Evolutionary conservation across 2,888 invertebrate genomes (phyloP), one percentile per base, ranked within the genome.

Genomic region (Acanthococcus lagerstroemiae): DNA sequence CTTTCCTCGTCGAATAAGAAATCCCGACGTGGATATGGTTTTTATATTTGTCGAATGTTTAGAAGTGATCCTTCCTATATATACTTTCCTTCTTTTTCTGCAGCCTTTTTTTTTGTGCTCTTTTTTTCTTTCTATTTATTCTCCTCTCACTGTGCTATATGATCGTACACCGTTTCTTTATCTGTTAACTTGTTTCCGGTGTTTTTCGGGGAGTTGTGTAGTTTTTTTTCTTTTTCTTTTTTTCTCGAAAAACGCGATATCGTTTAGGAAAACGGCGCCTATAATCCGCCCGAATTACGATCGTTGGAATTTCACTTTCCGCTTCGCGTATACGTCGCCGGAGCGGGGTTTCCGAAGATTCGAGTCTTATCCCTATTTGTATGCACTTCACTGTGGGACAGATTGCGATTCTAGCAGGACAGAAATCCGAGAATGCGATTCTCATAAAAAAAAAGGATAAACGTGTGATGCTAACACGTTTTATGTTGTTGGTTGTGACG

Each of bases 271-370:
- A 50, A 26, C 48, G 60, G 60, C 60, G 60, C 46, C 60, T 60
- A 48, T 60, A 60, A 60, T 60, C 48, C 48, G 27, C 60, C n/a
- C n/a, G 24, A 60, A 60, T 60, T 60, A 60, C 46, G 46, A 46
- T 24, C n/a, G 15, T 21, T 48, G 19, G 22, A 60, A 60, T 60
- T 60, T 48, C 46, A 60, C 46, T 60, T 60, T 60, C 25, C 60
- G 46, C 48, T 60, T 60, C 46, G 27, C 26, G 45, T 60, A n/a
- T n/a, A n/a, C n/a, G n/a, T n/a, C n/a, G n/a, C n/a, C n/a, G n/a
- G n/a, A n/a, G n/a, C n/a, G n/a, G n/a, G n/a, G n/a, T n/a, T n/a
- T n/a, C n/a, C n/a, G n/a, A n/a, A n/a, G n/a, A n/a, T n/a, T n/a
- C n/a, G n/a, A n/a, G n/a, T n/a, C n/a, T n/a, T n/a, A n/a, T n/a